Percentiles rank a stretch among this genome's conserved stretches.
Conservation (phyloP, 2,113 vertebrate species). For the Mirounga angustirostris region DNA sequence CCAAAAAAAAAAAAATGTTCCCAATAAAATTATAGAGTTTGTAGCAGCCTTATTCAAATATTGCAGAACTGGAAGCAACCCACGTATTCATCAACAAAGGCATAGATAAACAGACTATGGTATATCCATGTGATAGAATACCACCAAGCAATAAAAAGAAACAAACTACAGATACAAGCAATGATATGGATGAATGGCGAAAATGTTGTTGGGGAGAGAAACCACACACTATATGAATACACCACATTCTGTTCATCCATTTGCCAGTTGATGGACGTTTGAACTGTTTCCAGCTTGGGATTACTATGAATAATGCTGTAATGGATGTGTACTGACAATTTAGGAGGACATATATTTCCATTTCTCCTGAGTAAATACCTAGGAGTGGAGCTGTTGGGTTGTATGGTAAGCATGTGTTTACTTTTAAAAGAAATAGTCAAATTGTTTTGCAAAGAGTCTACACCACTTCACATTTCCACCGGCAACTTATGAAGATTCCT, state of each 20-base stretch:
- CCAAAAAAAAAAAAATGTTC: constrained; percentile 47
- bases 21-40: constrained; percentile 21
- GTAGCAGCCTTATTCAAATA: constrained; percentile 26
- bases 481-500: not conserved
- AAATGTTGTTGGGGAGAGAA: not conserved
- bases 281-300: not conserved
- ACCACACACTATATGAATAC: not conserved
- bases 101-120: not conserved
- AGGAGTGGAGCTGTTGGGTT: not conserved
- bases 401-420: not conserved
- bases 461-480: not conserved
- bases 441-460: not conserved
- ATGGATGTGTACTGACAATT: not conserved
- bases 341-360: not conserved
- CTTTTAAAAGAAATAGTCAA: not conserved
- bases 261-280: not conserved
- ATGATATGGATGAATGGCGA: not conserved
- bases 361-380: not conserved
- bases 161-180: no score
- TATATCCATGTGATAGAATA: not conserved
- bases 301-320: not conserved
- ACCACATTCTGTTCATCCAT: not conserved
- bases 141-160: not conserved
- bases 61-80: not conserved
- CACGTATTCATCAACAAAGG: not conserved